These are phyloP conservation scores for Xyliphius kryptos DNA, from an alignment of 2,113 vertebrate species.

Conservation along the genomic window DNA sequence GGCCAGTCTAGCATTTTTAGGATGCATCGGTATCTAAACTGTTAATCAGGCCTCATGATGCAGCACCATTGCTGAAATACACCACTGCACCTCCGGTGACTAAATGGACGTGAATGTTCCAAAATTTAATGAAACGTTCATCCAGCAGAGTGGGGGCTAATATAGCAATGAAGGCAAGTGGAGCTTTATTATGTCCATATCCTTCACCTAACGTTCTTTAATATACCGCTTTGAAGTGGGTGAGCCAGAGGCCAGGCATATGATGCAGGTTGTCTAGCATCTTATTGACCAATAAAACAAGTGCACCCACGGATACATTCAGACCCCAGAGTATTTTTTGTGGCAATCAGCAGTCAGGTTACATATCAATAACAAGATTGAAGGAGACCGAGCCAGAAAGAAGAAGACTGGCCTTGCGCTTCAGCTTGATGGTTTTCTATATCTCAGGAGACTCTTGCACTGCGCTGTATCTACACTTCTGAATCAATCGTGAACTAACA, in stretches of 20 bases:
- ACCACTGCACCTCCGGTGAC: no score
- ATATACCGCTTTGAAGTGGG: neutral
- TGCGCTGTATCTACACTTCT: slow-evolving; percentile 58
- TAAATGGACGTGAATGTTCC: no score
- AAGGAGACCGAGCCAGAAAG: slow-evolving; percentile 36
- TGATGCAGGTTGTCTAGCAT: slow-evolving; percentile 37
- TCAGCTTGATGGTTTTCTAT: slow-evolving; percentile 49
- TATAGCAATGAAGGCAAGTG: neutral
- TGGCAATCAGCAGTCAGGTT: slow-evolving; percentile 61
- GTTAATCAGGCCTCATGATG: no score
- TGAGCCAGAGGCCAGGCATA: slow-evolving; percentile 50
- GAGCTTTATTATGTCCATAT: no score
- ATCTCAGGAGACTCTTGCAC: slow-evolving; percentile 56
- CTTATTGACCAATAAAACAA: slow-evolving; percentile 57
- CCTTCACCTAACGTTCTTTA: neutral
- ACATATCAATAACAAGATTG: slow-evolving; percentile 59
- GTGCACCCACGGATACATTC: slow-evolving; percentile 37
- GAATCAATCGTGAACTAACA: slow-evolving; percentile 59
- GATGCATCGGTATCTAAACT: no score
- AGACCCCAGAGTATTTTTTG: slow-evolving; percentile 52
- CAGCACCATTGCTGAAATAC: no score
- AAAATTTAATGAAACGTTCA: neutral
- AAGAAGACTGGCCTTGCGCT: slow-evolving; percentile 39
- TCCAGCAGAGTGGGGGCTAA: neutral
- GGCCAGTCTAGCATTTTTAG: no score